phyloP scores from a whole-genome alignment of 1,140 invertebrate genomes.

The Oppia nitens region DNA sequence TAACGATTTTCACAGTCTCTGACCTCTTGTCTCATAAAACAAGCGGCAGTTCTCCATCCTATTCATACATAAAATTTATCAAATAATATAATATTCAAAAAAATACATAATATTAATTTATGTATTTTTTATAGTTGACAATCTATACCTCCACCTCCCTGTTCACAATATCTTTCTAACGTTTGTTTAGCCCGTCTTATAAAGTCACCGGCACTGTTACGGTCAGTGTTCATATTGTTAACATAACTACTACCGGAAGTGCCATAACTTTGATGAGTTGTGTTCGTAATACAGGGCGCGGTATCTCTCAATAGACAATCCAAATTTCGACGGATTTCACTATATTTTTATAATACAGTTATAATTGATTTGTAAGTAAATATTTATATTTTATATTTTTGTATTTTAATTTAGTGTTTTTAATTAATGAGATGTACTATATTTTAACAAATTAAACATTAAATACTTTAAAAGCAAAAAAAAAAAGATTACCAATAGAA shows the following conservation, averaged over 20 bases:
- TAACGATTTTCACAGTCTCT: background rate
- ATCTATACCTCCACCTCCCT: background rate
- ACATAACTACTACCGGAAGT: background rate
- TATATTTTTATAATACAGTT: too few species aligned
- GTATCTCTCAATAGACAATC: background rate
- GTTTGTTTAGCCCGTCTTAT: background rate
- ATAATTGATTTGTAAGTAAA: too few species aligned
- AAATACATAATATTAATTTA: background rate
- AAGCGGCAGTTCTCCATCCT: background rate
- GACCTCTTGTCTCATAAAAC: conserved; percentile 1
- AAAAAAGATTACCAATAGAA: too few species aligned
- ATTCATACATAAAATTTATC: too few species aligned
- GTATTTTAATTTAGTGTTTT: too few species aligned
- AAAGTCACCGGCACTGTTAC: background rate
- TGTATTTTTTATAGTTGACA: background rate
- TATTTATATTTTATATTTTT: too few species aligned
- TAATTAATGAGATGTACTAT: too few species aligned
- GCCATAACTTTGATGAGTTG: background rate
- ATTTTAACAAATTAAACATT: too few species aligned
- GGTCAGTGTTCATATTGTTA: too few species aligned
- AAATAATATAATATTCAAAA: too few species aligned
- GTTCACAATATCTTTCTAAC: background rate
- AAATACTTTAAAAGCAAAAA: too few species aligned
- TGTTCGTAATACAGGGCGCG: too few species aligned
- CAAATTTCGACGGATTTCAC: background rate